phyloP scores from a whole-genome alignment of 2,113 vertebrate species.

The Trichomycterus rosablanca region DNA sequence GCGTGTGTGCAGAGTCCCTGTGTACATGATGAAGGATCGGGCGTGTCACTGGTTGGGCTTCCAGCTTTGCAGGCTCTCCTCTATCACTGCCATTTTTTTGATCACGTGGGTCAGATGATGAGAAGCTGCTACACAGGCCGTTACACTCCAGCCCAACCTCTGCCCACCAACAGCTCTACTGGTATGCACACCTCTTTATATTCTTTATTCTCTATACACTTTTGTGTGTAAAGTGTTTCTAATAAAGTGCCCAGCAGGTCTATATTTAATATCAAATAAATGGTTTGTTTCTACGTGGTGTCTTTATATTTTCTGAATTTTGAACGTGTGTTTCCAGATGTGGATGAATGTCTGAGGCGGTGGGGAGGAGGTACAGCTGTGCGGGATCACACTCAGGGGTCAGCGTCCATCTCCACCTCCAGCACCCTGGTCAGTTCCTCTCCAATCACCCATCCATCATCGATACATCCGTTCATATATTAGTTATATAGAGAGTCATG shows the following conservation, averaged over 20 bases:
- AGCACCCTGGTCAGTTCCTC: conserved; percentile 80
- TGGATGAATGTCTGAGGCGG: conserved; percentile 76
- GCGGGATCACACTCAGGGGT: conserved; percentile 60
- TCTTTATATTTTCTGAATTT: background rate
- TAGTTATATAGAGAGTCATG: no score
- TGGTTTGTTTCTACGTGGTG: background rate
- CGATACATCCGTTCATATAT: background rate
- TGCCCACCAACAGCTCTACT: conserved; percentile 15
- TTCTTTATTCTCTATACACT: background rate
- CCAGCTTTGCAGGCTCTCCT: conserved; percentile 84
- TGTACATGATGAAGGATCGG: conserved; percentile 87
- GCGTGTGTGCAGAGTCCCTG: conserved; percentile 75
- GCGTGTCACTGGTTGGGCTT: conserved; percentile 78
- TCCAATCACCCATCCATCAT: background rate
- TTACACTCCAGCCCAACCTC: conserved; percentile 49
- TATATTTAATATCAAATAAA: no score
- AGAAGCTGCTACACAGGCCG: conserved; percentile 75
- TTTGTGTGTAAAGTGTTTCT: background rate
- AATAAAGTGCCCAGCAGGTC: no score
- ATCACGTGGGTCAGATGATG: conserved; percentile 75
- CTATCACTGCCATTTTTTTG: conserved; percentile 85
- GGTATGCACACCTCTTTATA: conserved; percentile 34
- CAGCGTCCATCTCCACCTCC: conserved; percentile 82
- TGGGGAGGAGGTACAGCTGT: conserved; percentile 67
- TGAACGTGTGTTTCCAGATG: conserved; percentile 58